A percentile compares a stretch with the other conserved stretches of the same genome.
These are phyloP conservation scores for Lepidurus arcticus DNA, from an alignment of 1,140 invertebrate genomes.

Conservation along the genomic window DNA sequence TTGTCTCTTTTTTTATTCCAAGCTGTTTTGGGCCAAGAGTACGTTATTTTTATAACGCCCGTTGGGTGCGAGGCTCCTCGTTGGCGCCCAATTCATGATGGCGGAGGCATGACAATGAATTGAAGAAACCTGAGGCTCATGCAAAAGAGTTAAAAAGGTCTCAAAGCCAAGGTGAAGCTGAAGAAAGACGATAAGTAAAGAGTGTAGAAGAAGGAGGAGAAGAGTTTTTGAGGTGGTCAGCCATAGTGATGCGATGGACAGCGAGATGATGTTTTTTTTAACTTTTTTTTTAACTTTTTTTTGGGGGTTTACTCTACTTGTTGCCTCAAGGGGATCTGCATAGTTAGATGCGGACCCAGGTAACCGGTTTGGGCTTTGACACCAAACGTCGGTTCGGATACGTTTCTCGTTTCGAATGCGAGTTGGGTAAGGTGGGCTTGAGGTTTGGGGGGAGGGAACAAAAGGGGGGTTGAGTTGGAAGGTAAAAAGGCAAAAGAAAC, in stretches of 20 bases:
- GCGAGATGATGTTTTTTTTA: neutral
- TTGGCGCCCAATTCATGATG: conserved; percentile 13
- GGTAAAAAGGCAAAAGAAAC: neutral
- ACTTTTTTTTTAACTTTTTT: too few relatives aligned
- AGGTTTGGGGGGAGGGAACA: neutral
- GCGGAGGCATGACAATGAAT: conserved; percentile 21
- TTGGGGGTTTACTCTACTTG: neutral
- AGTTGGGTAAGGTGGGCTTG: neutral
- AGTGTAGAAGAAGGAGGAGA: neutral
- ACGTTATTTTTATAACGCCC: conserved; percentile 15
- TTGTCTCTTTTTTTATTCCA: neutral
- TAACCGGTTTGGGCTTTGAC: neutral
- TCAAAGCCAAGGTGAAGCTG: neutral
- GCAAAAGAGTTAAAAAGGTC: conserved; percentile 19
- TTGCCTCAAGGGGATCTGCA: neutral
- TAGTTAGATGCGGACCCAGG: neutral
- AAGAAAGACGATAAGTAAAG: neutral
- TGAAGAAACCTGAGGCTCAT: conserved; percentile 21
- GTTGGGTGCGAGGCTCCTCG: conserved; percentile 16
- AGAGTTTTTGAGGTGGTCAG: neutral
- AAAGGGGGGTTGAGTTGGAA: too few relatives aligned
- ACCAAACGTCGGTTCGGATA: neutral
- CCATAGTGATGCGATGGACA: neutral
- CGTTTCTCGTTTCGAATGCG: neutral
- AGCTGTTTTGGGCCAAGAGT: neutral